Percentiles rank a stretch among this genome's conserved stretches.
These are phyloP conservation scores for Lerista edwardsae DNA, from an alignment of 2,797 vertebrate species.

Conservation along the genomic window DNA sequence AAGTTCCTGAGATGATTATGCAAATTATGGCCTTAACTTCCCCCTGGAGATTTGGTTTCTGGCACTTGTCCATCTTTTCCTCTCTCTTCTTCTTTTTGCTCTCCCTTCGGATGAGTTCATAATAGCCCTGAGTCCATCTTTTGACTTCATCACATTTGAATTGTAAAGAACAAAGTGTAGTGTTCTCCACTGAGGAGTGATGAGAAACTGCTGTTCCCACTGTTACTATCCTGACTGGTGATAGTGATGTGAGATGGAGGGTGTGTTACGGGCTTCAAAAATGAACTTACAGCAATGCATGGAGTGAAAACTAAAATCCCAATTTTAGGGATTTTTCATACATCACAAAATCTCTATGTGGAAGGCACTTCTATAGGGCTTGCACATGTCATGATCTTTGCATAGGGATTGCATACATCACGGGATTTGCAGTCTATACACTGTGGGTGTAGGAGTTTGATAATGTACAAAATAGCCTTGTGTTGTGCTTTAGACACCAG, in stretches of 20 bases:
- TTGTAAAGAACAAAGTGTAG: not conserved
- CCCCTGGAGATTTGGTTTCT: not conserved
- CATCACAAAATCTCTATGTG: not conserved
- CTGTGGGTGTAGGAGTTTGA: not conserved
- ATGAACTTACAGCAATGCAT: not conserved
- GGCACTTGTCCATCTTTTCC: not conserved
- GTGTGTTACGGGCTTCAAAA: not conserved
- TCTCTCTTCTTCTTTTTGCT: not conserved
- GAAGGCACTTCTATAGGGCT: not conserved
- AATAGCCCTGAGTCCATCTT: not conserved
- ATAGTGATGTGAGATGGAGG: not conserved
- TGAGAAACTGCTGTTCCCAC: not conserved
- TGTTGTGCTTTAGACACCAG: not conserved
- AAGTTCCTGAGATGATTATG: no score
- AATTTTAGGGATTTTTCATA: not conserved
- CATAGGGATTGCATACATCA: not conserved
- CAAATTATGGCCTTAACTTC: no score
- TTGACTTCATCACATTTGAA: not conserved
- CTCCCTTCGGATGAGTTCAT: not conserved
- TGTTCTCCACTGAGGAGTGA: not conserved
- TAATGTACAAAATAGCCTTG: not conserved
- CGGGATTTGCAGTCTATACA: not conserved
- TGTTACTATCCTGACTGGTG: not conserved
- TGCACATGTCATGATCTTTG: not conserved
- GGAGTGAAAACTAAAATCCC: not conserved